Base-by-base conservation (phyloP, 1,140 invertebrate genomes). In the Trichonephila clavipes region DNA sequence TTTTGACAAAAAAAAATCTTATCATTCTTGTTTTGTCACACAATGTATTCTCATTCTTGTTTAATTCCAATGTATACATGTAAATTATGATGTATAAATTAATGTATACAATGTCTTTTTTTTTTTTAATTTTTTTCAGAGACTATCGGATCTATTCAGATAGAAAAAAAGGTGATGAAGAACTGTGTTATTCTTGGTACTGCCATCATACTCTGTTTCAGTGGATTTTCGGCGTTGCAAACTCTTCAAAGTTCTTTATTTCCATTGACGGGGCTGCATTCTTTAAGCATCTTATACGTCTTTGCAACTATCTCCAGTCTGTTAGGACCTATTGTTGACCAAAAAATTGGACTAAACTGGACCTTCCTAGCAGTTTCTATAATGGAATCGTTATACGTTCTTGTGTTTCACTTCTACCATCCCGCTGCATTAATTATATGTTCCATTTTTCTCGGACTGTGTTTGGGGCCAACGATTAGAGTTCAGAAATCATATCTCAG, bases 211-310 rank as follows among this genome's bases (percentile, higher is more conserved):
- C 90, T 94, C n/a, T 59, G 81, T n/a, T 94, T 94, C 19, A 94
- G 94, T n/a, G 88, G 91, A 21, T 93, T 95, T 61, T 89, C 82
- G 5, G 90, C 89, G 28, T 61, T 95, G 0, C 88, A 94, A 21
- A 91, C 77, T 62, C 59, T 95, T 16, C 93, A 94, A 21, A 94
- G 90, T 58, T 94, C 95, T 12, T n/a, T 95, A 12, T 95, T 94
- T 87, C 62, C 69, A 28, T 28, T 24, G 19, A 88, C 77, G 21
- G 95, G 95, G 10, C 3, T 90, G 12, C 69, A 91, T 44, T 44
- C 93, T 6, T 85, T 95, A 12, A 69, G 83, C 18, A 64, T 92
- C 8, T 28, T 94, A 0, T 95, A 95, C 51, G 24, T 83, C 21
- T 86, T 94, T 16, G 90, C 83, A n/a, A 85, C 91, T 0, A 28